Conservation (phyloP, 2,888 invertebrate species). For the Bruchidius siliquastri region DNA sequence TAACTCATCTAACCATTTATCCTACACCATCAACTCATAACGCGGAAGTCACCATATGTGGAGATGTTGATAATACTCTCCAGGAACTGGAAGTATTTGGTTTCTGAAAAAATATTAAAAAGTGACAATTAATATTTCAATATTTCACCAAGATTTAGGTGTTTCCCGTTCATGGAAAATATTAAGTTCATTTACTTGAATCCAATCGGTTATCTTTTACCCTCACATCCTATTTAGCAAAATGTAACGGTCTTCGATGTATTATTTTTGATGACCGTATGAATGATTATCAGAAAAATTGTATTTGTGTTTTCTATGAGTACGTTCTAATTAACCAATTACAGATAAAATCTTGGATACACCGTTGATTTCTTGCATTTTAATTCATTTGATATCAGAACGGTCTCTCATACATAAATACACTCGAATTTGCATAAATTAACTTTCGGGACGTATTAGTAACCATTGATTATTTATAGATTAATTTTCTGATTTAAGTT, state of each 20-base stretch:
- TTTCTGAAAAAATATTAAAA: too few relatives aligned
- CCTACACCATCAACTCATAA: too few relatives aligned
- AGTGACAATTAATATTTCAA: too few relatives aligned
- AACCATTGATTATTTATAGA: background rate
- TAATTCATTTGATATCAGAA: background rate
- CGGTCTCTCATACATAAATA: background rate
- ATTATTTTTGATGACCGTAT: background rate
- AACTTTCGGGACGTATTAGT: background rate
- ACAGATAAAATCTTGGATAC: background rate
- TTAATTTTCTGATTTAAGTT: background rate
- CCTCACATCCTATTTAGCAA: background rate
- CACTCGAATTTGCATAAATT: background rate
- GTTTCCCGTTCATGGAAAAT: too few relatives aligned
- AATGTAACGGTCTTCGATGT: background rate
- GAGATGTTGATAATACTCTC: too few relatives aligned
- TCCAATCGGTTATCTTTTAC: background rate
- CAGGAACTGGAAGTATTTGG: too few relatives aligned
- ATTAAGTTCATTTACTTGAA: too few relatives aligned
- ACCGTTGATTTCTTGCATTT: background rate
- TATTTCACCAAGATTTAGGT: too few relatives aligned
- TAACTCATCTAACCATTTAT: background rate
- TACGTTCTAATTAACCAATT: background rate
- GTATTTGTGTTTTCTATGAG: background rate
- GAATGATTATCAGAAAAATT: background rate
- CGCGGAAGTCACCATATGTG: too few relatives aligned